Evolutionary conservation across 2,797 vertebrate species (phyloP).

Genomic region (Coranthus polyacanthus): DNA sequence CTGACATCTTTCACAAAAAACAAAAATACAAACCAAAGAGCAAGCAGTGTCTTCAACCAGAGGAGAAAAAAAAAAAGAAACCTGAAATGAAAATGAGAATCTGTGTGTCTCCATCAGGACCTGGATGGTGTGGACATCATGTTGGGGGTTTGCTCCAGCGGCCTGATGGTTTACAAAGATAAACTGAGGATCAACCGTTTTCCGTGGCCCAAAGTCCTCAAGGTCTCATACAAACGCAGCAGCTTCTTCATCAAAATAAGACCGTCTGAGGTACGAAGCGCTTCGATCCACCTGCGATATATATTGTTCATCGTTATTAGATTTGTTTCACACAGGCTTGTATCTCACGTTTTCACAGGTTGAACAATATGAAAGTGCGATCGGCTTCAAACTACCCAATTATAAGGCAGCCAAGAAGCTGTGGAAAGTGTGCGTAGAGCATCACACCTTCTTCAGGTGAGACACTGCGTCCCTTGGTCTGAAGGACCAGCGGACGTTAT

Average conservation of each 20-base stretch:
- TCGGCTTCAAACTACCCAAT: slow-evolving; percentile 95
- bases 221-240: slow-evolving; percentile 97
- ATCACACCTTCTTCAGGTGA: slow-evolving; percentile 98
- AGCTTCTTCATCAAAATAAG: slow-evolving; percentile 97
- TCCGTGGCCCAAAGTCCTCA: slow-evolving; percentile 96
- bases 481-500: neutral
- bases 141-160: slow-evolving; percentile 94
- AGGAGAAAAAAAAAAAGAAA: too few species aligned
- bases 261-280: slow-evolving; percentile 89
- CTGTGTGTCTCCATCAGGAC: slow-evolving; percentile 83
- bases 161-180: slow-evolving; percentile 96
- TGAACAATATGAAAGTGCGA: slow-evolving; percentile 93
- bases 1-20: too few species aligned
- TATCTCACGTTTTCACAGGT: slow-evolving; percentile 77
- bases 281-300: neutral
- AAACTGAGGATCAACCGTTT: slow-evolving; percentile 95
- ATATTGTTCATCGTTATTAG: neutral
- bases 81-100: neutral
- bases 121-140: slow-evolving; percentile 94
- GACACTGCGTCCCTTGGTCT: neutral
- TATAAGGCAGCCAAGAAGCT: slow-evolving; percentile 95
- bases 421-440: slow-evolving; percentile 97
- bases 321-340: neutral
- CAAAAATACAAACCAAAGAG: too few species aligned
- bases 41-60: too few species aligned